phyloP scores from a whole-genome alignment of 2,113 vertebrate genomes.

The Porphyrio hochstetteri region DNA sequence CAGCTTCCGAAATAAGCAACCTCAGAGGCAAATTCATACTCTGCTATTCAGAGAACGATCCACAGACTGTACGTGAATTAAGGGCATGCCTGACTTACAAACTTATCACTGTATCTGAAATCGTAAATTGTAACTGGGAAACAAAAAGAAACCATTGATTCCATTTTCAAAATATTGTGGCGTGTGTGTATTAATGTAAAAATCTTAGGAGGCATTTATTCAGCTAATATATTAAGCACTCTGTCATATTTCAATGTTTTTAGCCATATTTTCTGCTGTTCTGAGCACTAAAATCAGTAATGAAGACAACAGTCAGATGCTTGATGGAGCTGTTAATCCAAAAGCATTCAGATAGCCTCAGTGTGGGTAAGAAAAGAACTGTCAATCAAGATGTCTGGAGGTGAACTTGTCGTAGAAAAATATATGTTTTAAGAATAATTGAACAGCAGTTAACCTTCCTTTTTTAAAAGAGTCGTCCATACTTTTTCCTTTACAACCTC shows the following conservation, averaged over 20 bases:
- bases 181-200: background rate
- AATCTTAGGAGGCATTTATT: background rate
- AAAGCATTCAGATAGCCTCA: background rate
- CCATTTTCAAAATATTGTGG: background rate
- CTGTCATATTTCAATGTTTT: background rate
- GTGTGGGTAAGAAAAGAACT: background rate
- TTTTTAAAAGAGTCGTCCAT: background rate
- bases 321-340: background rate
- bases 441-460: background rate
- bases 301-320: background rate
- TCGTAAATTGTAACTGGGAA: background rate
- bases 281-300: background rate
- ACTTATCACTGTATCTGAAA: background rate
- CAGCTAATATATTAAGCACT: background rate
- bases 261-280: background rate
- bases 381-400: background rate
- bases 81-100: background rate
- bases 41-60: background rate
- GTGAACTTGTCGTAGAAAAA: background rate
- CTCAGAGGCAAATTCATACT: slow-evolving; percentile 37
- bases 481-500: background rate
- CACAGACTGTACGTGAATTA: background rate
- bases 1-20: slow-evolving; percentile 17
- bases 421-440: background rate
- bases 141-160: background rate